Evolutionary conservation across 1,140 invertebrate species (phyloP).

Genomic region (Philotrypesis tridentata): DNA sequence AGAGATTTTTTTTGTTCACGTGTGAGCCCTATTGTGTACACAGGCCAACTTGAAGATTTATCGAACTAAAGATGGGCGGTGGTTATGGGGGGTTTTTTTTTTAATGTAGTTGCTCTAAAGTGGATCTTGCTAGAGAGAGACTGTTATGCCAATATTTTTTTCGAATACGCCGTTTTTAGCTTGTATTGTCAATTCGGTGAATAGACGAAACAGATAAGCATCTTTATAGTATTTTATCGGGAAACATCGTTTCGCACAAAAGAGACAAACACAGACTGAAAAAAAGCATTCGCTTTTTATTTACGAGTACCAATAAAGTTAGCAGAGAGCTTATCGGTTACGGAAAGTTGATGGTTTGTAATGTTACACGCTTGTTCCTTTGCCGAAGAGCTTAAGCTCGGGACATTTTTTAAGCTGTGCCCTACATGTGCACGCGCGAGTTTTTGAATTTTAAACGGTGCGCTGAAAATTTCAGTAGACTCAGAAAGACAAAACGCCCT

Average conservation of each 20-base stretch:
- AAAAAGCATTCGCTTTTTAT: too few relatives aligned
- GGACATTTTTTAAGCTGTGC: background rate
- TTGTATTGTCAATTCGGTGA: background rate
- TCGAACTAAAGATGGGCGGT: conserved; percentile 1
- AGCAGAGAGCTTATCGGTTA: background rate
- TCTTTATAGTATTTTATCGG: background rate
- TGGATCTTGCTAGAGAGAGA: background rate
- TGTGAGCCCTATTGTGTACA: background rate
- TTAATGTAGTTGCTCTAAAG: conserved; percentile 2
- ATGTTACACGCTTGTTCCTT: background rate
- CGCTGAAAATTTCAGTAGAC: background rate
- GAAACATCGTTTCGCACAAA: background rate
- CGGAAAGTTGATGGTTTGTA: background rate
- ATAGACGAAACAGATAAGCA: background rate
- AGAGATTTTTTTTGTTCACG: background rate
- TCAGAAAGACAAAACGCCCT: background rate
- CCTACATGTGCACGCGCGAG: too few relatives aligned
- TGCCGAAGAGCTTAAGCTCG: background rate
- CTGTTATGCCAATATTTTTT: background rate
- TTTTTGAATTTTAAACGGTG: background rate
- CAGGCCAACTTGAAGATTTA: background rate
- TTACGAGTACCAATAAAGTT: background rate
- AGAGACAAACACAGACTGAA: background rate
- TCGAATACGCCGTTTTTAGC: background rate
- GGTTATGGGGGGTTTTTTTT: background rate